Conservation (phyloP, 2,888 invertebrate genomes). For the Hoplodrina ambigua region DNA sequence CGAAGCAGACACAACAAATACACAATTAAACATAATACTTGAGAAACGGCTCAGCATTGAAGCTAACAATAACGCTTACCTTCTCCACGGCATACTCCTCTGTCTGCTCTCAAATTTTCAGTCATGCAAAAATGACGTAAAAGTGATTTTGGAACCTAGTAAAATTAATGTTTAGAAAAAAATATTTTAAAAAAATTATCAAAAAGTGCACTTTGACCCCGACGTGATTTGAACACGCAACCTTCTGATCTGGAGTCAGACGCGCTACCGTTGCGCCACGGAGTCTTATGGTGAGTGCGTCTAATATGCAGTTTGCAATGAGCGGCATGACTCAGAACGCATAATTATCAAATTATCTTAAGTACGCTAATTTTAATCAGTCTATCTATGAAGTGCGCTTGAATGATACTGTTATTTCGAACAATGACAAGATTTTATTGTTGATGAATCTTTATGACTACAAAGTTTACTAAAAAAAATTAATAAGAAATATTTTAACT, state of each 20-base stretch:
- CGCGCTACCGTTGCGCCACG: conserved; percentile 88
- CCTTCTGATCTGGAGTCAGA: conserved; percentile 99
- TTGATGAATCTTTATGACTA: too few species aligned
- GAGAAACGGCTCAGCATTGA: too few species aligned
- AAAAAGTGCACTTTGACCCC: conserved; percentile 92
- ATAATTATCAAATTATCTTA: conserved; percentile 22
- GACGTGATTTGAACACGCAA: conserved; percentile 99
- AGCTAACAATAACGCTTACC: too few species aligned
- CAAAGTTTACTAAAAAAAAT: too few species aligned
- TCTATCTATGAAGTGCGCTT: background rate
- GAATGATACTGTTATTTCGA: background rate
- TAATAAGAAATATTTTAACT: too few species aligned
- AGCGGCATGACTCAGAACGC: conserved; percentile 13
- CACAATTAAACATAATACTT: too few species aligned
- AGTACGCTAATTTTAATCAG: conserved; percentile 20
- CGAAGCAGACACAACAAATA: too few species aligned
- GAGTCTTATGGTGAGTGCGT: conserved; percentile 22
- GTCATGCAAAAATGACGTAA: too few species aligned
- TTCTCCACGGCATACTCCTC: too few species aligned
- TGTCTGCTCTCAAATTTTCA: too few species aligned
- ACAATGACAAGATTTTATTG: background rate
- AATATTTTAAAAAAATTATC: background rate
- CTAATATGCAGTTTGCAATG: conserved; percentile 37
- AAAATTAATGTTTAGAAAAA: too few species aligned
- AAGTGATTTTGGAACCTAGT: too few species aligned